Evolutionary conservation across 2,113 vertebrate genomes (phyloP).

Genomic region (Bos javanicus): DNA sequence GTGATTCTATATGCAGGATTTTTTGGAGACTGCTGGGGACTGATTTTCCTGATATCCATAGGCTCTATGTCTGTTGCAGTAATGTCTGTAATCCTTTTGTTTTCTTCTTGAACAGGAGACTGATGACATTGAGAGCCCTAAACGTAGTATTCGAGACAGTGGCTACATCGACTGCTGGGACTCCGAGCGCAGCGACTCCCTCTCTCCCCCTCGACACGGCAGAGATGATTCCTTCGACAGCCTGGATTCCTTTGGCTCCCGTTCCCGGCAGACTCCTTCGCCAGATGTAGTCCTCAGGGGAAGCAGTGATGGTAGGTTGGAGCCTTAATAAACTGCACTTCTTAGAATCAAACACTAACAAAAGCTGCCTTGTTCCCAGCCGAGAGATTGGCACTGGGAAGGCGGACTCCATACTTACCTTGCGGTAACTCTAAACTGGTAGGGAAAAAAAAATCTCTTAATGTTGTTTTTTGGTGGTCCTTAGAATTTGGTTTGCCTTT

Average conservation of each 20-base stretch:
- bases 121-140: slow-evolving; percentile 92
- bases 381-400: neutral
- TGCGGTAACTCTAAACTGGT: neutral
- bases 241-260: slow-evolving; percentile 97
- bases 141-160: slow-evolving; percentile 94
- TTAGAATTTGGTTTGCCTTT: slow-evolving; percentile 43
- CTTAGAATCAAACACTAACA: neutral
- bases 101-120: slow-evolving; percentile 85
- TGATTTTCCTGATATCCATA: neutral
- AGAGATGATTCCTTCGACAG: slow-evolving; percentile 99
- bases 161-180: slow-evolving; percentile 99
- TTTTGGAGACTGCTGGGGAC: neutral
- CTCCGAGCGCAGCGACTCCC: slow-evolving; percentile 95
- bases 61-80: neutral
- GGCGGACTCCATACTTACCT: neutral
- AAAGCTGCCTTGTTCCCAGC: neutral
- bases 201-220: slow-evolving; percentile 93
- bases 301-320: slow-evolving; percentile 94
- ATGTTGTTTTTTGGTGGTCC: slow-evolving; percentile 52
- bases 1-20: neutral
- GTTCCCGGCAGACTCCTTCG: slow-evolving; percentile 95
- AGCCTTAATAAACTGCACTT: fast-evolving
- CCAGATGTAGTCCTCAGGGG: slow-evolving; percentile 95
- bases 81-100: neutral
- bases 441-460: neutral